Conservation (phyloP, 2,797 vertebrate species). For the Acridotheres tristis region DNA sequence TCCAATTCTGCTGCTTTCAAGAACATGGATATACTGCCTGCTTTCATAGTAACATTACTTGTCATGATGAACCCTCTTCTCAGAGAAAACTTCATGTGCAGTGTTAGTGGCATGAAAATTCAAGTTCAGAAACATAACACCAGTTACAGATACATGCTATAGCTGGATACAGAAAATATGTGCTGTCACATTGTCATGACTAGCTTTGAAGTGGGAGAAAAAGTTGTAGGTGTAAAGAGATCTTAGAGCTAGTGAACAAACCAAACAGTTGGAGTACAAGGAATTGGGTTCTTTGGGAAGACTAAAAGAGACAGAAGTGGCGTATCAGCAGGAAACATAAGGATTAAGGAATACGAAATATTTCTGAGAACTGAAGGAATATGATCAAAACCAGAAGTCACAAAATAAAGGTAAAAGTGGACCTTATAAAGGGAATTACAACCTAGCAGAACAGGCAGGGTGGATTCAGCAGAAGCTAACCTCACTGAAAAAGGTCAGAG, state of each 20-base stretch:
- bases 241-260: neutral
- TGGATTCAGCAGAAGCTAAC: neutral
- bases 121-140: neutral
- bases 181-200: neutral
- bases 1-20: neutral
- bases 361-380: neutral
- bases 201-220: conserved; percentile 13
- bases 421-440: conserved; percentile 9
- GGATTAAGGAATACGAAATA: neutral
- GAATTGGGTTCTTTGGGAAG: neutral
- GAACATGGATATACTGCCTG: neutral
- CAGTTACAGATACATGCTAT: neutral
- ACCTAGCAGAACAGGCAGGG: neutral
- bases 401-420: conserved; percentile 9
- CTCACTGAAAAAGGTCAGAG: neutral
- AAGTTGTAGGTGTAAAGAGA: conserved; percentile 1
- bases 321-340: neutral
- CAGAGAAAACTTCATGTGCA: neutral
- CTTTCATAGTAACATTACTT: neutral
- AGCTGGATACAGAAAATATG: conserved; percentile 1
- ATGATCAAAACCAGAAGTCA: conserved; percentile 22
- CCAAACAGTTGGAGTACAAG: neutral
- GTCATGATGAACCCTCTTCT: neutral
- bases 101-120: neutral
- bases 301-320: neutral